Conservation (phyloP, 92 coral and sea anemone genomes). For the Palythoa caribaeorum region DNA sequence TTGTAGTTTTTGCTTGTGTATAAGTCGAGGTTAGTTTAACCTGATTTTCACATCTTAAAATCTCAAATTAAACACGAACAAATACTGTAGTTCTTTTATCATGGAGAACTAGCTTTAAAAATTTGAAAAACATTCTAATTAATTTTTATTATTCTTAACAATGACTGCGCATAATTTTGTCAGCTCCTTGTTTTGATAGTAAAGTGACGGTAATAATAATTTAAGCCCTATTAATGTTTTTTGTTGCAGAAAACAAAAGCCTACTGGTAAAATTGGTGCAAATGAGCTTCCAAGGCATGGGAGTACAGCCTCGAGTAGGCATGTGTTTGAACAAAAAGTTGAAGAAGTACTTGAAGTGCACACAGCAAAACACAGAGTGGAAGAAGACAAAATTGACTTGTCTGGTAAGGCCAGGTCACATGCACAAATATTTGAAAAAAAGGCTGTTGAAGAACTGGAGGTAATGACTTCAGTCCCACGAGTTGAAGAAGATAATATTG, state of each 20-base stretch:
- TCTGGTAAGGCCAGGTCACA: slow-evolving; percentile 85
- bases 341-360: slow-evolving; percentile 72
- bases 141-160: neutral
- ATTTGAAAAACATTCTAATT: neutral
- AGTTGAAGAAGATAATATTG: slow-evolving; percentile 70
- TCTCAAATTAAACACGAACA: too few relatives aligned
- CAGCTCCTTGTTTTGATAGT: too few relatives aligned
- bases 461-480: slow-evolving; percentile 81
- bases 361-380: slow-evolving; percentile 61
- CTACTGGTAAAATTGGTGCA: slow-evolving; percentile 71
- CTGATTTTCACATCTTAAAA: too few relatives aligned
- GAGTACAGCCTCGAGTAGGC: slow-evolving; percentile 77
- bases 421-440: slow-evolving; percentile 78
- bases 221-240: neutral
- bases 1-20: too few relatives aligned
- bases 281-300: slow-evolving; percentile 82
- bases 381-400: slow-evolving; percentile 71
- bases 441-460: slow-evolving; percentile 72
- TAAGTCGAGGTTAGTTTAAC: too few relatives aligned
- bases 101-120: too few relatives aligned
- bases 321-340: slow-evolving; percentile 77
- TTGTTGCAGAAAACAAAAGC: slow-evolving; percentile 41
- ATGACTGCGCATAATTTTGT: too few relatives aligned
- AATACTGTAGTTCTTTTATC: too few relatives aligned
- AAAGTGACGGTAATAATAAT: too few relatives aligned